A percentile compares a stretch with the other conserved stretches of the same genome.
Evolutionary conservation across 2,888 invertebrate species (phyloP).

Genomic region (Alcis repandata): DNA sequence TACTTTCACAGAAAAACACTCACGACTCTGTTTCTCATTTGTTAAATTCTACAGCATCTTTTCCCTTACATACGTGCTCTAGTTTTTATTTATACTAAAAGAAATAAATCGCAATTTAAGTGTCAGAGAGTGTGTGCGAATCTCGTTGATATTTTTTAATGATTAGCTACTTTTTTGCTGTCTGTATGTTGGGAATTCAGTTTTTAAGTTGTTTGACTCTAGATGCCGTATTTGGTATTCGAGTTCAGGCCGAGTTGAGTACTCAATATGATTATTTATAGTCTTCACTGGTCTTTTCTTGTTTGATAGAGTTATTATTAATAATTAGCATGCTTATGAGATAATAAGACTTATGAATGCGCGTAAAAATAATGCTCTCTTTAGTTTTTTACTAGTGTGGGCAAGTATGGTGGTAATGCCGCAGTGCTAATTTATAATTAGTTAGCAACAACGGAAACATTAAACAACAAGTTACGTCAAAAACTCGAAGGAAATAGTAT

Average conservation of each 20-base stretch:
- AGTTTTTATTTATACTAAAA: constrained; percentile 59
- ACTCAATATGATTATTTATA: constrained; percentile 73
- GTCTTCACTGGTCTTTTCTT: constrained; percentile 59
- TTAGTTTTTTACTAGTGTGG: not conserved
- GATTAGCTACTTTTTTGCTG: constrained; percentile 66
- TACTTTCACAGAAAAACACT: constrained; percentile 43
- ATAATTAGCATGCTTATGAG: constrained; percentile 60
- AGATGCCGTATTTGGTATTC: constrained; percentile 65
- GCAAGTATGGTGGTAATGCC: constrained; percentile 6
- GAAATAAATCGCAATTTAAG: constrained; percentile 67
- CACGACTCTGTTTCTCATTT: constrained; percentile 48
- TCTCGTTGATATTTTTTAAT: constrained; percentile 68
- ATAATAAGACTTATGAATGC: constrained; percentile 55
- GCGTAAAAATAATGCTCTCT: not conserved
- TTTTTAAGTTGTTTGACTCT: constrained; percentile 64
- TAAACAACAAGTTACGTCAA: constrained; percentile 38
- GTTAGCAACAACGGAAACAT: constrained; percentile 39
- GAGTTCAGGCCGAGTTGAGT: constrained; percentile 57
- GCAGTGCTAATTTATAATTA: constrained; percentile 45
- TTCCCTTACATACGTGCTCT: constrained; percentile 46
- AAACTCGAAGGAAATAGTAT: constrained; percentile 15
- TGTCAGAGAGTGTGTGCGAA: constrained; percentile 65
- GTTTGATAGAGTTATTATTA: constrained; percentile 74
- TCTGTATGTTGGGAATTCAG: constrained; percentile 70
- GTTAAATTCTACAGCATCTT: constrained; percentile 37